Conservation (phyloP, 2,888 invertebrate genomes). For the Pachycephus smyrnensis region DNA sequence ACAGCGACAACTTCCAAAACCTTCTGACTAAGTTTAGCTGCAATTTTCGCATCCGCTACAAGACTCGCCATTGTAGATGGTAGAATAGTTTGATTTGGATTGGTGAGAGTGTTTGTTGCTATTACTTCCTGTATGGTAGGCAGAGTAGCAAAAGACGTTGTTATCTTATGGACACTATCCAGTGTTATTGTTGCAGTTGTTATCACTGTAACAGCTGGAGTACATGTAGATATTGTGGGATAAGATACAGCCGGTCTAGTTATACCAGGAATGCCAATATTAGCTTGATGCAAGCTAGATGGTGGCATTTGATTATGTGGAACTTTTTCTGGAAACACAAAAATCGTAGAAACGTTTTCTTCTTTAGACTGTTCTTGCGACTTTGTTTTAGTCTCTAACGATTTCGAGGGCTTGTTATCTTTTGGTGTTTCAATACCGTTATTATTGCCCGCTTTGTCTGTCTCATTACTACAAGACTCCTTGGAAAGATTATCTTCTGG, state of each 20-base stretch:
- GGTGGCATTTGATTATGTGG: conserved; percentile 49
- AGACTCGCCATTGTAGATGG: conserved; percentile 49
- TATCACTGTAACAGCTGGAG: not conserved
- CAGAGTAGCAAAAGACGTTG: conserved; percentile 20
- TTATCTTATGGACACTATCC: conserved; percentile 25
- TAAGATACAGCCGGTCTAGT: conserved; percentile 37
- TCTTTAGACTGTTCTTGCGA: conserved; percentile 29
- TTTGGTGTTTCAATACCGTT: conserved; percentile 39
- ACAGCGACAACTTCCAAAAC: conserved; percentile 25
- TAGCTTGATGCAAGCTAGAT: conserved; percentile 57
- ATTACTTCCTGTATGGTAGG: conserved; percentile 32
- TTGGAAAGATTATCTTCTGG: conserved; percentile 74
- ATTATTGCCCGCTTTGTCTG: conserved; percentile 37
- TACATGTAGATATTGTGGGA: conserved; percentile 25
- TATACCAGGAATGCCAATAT: conserved; percentile 53
- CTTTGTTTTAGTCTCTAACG: conserved; percentile 12
- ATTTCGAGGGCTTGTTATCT: conserved; percentile 6
- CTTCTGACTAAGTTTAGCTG: conserved; percentile 52
- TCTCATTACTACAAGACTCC: conserved; percentile 53
- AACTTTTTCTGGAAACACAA: conserved; percentile 46
- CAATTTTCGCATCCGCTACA: conserved; percentile 57
- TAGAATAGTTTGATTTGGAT: conserved; percentile 37
- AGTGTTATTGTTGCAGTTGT: not conserved
- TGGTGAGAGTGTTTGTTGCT: conserved; percentile 33
- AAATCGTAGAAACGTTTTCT: conserved; percentile 47